These are phyloP conservation scores for Coccyzus lansbergi DNA, from an alignment of 2,797 vertebrate genomes.

Conservation along the genomic window DNA sequence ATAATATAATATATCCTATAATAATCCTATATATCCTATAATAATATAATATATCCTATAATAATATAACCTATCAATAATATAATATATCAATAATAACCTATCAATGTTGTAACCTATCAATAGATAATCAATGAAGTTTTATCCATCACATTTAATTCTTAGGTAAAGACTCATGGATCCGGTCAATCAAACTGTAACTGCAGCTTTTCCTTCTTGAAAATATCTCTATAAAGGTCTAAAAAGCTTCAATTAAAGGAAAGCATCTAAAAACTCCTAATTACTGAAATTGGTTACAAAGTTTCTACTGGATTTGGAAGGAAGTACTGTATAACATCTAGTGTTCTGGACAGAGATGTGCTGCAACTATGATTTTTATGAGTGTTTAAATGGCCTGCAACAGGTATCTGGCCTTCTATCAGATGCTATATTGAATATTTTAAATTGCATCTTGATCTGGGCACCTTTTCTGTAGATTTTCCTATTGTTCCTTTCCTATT, in stretches of 20 bases:
- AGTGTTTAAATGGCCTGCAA: not conserved
- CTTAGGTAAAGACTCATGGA: not conserved
- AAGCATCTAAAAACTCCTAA: not conserved
- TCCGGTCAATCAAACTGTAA: not conserved
- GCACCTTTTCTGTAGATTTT: not conserved
- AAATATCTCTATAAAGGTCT: not conserved
- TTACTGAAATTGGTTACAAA: not conserved
- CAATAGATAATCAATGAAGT: not conserved
- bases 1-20: too few species aligned
- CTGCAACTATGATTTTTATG: not conserved
- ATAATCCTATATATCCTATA: too few species aligned
- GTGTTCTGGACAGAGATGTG: not conserved
- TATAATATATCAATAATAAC: too few species aligned
- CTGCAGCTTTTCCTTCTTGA: not conserved
- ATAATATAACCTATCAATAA: too few species aligned
- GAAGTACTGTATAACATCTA: not conserved
- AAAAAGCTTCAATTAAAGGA: not conserved
- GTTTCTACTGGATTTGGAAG: not conserved
- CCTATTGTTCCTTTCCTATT: too few species aligned
- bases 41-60: too few species aligned
- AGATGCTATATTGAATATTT: not conserved
- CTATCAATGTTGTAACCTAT: too few species aligned
- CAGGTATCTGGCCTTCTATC: not conserved
- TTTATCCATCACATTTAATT: not conserved
- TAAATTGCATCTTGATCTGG: not conserved